These are phyloP conservation scores for Oxyteleia sp. DNA, from an alignment of 2,888 invertebrate genomes.

Conservation along the genomic window DNA sequence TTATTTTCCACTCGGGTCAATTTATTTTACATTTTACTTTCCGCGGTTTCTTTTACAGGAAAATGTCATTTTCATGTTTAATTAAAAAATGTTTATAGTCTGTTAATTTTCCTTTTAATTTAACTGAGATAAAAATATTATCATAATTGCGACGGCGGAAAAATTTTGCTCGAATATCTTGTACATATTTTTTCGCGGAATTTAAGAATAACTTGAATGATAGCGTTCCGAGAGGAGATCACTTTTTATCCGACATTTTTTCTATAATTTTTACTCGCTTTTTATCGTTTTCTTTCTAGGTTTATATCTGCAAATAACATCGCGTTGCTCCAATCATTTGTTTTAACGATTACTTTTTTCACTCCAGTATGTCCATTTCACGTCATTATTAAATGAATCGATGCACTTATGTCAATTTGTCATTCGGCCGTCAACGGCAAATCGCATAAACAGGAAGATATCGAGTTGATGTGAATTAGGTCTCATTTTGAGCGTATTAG, in stretches of 20 bases:
- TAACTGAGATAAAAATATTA: no score
- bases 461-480: constrained; percentile 57
- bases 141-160: constrained; percentile 12
- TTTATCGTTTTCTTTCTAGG: constrained; percentile 27
- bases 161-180: background rate
- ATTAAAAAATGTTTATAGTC: no score
- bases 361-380: constrained; percentile 14
- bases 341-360: constrained; percentile 15
- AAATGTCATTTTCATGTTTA: no score
- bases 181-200: constrained; percentile 24
- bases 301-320: constrained; percentile 17
- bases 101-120: no score
- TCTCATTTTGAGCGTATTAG: constrained; percentile 28
- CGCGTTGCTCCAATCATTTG: background rate
- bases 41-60: no score
- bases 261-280: constrained; percentile 19
- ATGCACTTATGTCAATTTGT: constrained; percentile 64
- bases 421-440: constrained; percentile 53
- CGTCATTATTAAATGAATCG: constrained; percentile 45
- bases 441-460: constrained; percentile 43
- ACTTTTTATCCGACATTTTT: constrained; percentile 23
- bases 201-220: constrained; percentile 33
- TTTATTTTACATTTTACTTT: no score
- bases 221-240: background rate
- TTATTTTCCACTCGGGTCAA: no score